Evolutionary conservation across 1,140 invertebrate species (phyloP).

Genomic region (Lysiphlebus fabarum): DNA sequence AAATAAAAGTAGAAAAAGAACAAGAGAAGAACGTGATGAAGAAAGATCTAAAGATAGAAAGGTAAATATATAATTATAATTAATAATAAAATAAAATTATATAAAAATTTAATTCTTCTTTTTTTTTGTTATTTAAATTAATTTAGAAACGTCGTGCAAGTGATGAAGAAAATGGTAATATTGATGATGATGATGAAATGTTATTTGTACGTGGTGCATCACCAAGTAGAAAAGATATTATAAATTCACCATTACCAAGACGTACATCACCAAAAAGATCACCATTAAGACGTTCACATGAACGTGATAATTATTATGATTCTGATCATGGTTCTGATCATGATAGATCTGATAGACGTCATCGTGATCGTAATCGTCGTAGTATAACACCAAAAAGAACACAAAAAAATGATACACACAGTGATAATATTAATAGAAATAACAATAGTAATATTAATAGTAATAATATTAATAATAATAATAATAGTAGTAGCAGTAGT

Average conservation of each 20-base stretch:
- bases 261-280: constrained; percentile 34
- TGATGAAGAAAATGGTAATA: constrained; percentile 58
- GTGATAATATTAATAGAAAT: constrained; percentile 43
- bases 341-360: constrained; percentile 42
- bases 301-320: constrained; percentile 45
- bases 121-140: constrained; percentile 19
- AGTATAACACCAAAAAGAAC: constrained; percentile 34
- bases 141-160: constrained; percentile 47
- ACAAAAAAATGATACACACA: constrained; percentile 37
- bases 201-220: constrained; percentile 68
- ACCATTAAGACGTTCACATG: constrained; percentile 26
- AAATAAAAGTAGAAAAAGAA: constrained; percentile 46
- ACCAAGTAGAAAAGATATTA: constrained; percentile 42
- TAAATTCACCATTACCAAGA: constrained; percentile 2
- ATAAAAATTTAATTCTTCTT: neutral
- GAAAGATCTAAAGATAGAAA: constrained; percentile 51
- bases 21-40: constrained; percentile 54
- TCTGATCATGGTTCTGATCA: constrained; percentile 37
- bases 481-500: too few relatives aligned
- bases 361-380: constrained; percentile 40
- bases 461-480: too few relatives aligned
- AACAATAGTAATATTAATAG: too few relatives aligned
- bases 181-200: constrained; percentile 76
- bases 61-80: constrained; percentile 26
- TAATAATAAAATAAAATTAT: constrained; percentile 10